Conservation (phyloP, 2,113 vertebrate species). For the Anthoscopus minutus region DNA sequence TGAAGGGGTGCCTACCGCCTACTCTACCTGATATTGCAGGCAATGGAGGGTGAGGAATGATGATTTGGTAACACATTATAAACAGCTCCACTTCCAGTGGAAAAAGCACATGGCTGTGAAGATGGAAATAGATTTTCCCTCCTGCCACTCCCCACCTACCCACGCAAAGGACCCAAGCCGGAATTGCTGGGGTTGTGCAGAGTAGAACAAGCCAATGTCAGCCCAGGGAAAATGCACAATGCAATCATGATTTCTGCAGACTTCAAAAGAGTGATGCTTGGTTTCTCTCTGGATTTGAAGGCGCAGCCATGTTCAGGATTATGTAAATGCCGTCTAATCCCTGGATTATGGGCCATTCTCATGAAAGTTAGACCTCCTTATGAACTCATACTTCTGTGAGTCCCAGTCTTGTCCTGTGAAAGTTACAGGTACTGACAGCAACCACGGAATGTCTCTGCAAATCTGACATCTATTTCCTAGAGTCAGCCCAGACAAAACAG, state of each 20-base stretch:
- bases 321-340: not conserved
- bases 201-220: not conserved
- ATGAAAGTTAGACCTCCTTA: not conserved
- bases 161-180: not conserved
- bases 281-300: not conserved
- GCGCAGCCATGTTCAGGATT: not conserved
- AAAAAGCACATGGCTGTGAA: not conserved
- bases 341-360: not conserved
- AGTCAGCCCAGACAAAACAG: not conserved
- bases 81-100: not conserved
- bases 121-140: not conserved
- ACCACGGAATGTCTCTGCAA: not conserved
- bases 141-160: not conserved
- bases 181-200: not conserved
- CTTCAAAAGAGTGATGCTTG: not conserved
- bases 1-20: not conserved
- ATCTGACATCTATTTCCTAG: not conserved
- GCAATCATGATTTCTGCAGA: not conserved
- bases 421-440: not conserved
- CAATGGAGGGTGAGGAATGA: not conserved
- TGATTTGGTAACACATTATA: not conserved
- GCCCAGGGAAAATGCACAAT: not conserved
- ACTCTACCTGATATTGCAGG: not conserved
- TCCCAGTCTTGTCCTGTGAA: not conserved
- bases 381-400: not conserved